Conservation (phyloP, 2,113 vertebrate species). For the Cebus imitator region DNA sequence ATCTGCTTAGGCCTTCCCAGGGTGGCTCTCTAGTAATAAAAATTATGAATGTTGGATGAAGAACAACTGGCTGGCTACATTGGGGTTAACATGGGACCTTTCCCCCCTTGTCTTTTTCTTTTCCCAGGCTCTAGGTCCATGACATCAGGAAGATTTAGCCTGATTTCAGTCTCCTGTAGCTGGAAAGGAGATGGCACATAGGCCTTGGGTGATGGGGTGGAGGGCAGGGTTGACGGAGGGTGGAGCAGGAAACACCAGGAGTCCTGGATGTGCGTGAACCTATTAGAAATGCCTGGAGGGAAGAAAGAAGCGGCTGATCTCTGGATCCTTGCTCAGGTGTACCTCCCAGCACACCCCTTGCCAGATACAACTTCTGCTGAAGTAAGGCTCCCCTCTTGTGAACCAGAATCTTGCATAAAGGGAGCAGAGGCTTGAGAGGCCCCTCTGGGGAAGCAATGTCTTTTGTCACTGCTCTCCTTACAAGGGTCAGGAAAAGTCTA, state of each 20-base stretch:
- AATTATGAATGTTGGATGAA: not conserved
- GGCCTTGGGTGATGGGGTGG: not conserved
- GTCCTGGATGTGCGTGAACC: not conserved
- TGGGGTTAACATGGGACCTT: not conserved
- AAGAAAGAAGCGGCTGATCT: not conserved
- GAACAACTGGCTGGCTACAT: not conserved
- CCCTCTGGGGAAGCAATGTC: not conserved
- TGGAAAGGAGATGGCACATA: not conserved
- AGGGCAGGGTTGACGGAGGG: not conserved
- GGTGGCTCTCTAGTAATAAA: not conserved
- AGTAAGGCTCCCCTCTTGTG: not conserved
- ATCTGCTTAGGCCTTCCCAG: not conserved
- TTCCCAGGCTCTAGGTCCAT: not conserved
- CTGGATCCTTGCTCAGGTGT: not conserved
- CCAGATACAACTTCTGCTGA: not conserved
- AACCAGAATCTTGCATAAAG: not conserved
- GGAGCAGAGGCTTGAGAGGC: not conserved
- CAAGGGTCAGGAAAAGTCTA: rapidly evolving
- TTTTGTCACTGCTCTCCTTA: not conserved
- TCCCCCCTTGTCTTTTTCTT: not conserved
- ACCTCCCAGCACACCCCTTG: not conserved
- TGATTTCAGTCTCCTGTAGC: not conserved
- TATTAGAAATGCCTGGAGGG: not conserved
- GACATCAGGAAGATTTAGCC: not conserved
- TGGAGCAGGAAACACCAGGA: not conserved